Conservation (phyloP, 2,888 invertebrate species). For the Podabrus alpinus region DNA sequence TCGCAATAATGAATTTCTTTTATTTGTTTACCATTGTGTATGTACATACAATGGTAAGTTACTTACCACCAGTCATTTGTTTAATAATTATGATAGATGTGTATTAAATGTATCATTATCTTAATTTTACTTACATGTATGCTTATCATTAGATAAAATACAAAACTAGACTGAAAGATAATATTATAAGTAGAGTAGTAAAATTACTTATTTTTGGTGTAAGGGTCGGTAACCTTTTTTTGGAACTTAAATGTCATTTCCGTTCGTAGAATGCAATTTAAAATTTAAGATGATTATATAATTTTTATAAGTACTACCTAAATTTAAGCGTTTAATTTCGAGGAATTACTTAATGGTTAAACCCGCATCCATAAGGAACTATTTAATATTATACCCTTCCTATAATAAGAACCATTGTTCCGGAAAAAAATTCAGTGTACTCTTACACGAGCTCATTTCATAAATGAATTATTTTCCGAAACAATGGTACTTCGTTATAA, state of each 20-base stretch:
- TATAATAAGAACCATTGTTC: no score
- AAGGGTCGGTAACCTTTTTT: background rate
- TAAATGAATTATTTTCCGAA: no score
- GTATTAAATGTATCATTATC: background rate
- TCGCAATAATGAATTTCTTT: no score
- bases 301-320: background rate
- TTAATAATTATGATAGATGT: background rate
- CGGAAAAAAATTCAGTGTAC: no score
- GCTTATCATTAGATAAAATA: background rate
- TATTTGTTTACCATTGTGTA: no score
- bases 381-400: background rate
- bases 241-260: background rate
- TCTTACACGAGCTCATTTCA: no score
- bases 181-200: background rate
- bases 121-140: background rate
- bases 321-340: background rate
- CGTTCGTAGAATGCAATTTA: background rate
- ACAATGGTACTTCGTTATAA: no score
- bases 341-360: background rate
- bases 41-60: no score
- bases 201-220: background rate
- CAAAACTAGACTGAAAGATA: background rate
- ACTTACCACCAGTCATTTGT: no score
- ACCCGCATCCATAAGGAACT: background rate
- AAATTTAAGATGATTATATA: background rate